Conservation (phyloP, 2,797 vertebrate species). For the Gymnodraco acuticeps region DNA sequence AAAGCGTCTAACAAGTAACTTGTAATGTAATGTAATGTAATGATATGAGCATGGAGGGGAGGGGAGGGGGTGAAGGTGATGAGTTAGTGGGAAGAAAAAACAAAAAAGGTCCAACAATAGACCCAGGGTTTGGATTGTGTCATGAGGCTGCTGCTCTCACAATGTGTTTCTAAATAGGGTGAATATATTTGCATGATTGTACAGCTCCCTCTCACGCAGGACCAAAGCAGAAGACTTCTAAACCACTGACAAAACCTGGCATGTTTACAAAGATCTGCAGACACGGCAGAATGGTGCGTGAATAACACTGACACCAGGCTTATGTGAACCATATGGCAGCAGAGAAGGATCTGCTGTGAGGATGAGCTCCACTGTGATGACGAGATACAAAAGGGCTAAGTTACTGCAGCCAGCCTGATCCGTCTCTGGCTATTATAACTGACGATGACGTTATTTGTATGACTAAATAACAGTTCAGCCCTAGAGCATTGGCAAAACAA, state of each 20-base stretch:
- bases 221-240: constrained; percentile 16
- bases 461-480: constrained; percentile 37
- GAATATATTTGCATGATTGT: constrained; percentile 45
- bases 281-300: constrained; percentile 39
- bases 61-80: not conserved
- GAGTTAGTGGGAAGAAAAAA: not conserved
- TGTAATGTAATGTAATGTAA: no score
- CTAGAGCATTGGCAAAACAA: constrained; percentile 11
- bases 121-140: constrained; percentile 5
- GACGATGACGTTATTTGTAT: constrained; percentile 35
- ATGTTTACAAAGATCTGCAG: constrained; percentile 49
- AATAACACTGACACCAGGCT: constrained; percentile 54
- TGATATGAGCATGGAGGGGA: not conserved
- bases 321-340: constrained; percentile 62
- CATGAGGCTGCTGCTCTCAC: not conserved
- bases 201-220: constrained; percentile 23
- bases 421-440: constrained; percentile 21
- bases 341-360: constrained; percentile 18
- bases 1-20: no score
- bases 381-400: constrained; percentile 1
- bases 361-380: constrained; percentile 21
- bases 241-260: constrained; percentile 40
- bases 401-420: constrained; percentile 16
- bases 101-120: not conserved
- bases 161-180: constrained; percentile 14